Conservation (phyloP, 1,140 invertebrate species). For the Drosophila virilis region DNA sequence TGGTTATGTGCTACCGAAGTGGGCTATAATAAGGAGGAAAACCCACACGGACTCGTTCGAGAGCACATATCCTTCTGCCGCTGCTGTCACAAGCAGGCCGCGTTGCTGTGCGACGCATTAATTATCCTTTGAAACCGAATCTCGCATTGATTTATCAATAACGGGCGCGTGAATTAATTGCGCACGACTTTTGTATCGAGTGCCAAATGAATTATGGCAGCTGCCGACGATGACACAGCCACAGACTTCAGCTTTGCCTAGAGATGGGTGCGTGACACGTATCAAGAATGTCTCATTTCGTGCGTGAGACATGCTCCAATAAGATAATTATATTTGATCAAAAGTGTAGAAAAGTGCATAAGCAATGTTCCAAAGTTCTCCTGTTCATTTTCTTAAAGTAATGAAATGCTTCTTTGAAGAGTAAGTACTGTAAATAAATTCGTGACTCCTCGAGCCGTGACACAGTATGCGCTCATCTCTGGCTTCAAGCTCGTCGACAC, state of each 20-base stretch:
- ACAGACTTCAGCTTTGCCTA: background rate
- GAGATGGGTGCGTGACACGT: slow-evolving; percentile 11
- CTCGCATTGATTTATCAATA: slow-evolving; percentile 69
- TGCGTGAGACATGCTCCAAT: no score
- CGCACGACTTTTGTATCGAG: slow-evolving; percentile 62
- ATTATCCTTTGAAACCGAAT: slow-evolving; percentile 74
- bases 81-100: slow-evolving; percentile 57
- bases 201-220: slow-evolving; percentile 59
- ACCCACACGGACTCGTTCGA: background rate
- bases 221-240: slow-evolving; percentile 2
- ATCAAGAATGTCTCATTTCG: no score
- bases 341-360: no score
- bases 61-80: background rate
- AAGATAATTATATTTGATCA: no score
- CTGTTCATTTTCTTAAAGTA: no score
- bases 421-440: no score
- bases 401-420: no score
- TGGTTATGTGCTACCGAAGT: background rate
- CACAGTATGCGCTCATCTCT: background rate
- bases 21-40: background rate
- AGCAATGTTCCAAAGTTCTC: no score
- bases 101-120: slow-evolving; percentile 60
- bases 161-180: slow-evolving; percentile 67
- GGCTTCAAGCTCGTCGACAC: background rate
- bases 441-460: background rate